Evolutionary conservation across 2,888 invertebrate species (phyloP).

Genomic region (Yponomeuta sedellus): DNA sequence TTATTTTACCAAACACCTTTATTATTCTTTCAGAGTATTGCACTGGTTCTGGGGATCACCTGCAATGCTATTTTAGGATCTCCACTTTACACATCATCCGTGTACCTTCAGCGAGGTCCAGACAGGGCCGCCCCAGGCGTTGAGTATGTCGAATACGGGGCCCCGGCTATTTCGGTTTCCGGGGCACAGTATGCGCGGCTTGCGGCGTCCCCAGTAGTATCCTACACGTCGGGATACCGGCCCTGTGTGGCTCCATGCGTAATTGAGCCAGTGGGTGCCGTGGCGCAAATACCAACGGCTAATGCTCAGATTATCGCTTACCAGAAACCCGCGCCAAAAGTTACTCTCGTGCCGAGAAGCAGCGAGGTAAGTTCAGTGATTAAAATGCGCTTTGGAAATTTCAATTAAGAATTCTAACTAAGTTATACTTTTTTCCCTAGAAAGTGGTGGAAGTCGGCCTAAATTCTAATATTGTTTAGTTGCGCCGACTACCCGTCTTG

Average conservation of each 20-base stretch:
- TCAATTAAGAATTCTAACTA: no score
- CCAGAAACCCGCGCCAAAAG: constrained; percentile 35
- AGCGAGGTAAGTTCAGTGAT: constrained; percentile 39
- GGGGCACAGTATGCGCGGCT: constrained; percentile 41
- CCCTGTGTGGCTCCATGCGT: constrained; percentile 57
- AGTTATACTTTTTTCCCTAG: no score
- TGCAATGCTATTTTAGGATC: background rate
- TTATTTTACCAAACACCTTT: background rate
- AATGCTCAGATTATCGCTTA: constrained; percentile 46
- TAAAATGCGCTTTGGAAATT: no score
- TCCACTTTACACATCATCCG: constrained; percentile 38
- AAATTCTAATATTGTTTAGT: no score
- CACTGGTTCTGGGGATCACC: constrained; percentile 7
- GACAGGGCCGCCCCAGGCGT: constrained; percentile 31
- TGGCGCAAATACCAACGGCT: constrained; percentile 34
- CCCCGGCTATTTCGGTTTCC: constrained; percentile 34
- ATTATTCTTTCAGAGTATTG: constrained; percentile 31
- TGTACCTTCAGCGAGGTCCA: constrained; percentile 47
- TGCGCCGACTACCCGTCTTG: no score
- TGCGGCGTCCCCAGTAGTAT: constrained; percentile 32
- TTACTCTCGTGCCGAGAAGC: constrained; percentile 43
- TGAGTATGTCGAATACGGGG: constrained; percentile 47
- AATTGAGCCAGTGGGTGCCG: constrained; percentile 33
- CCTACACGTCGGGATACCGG: constrained; percentile 27
- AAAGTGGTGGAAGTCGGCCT: no score